Conservation (phyloP, 2,113 vertebrate genomes). For the Silurus asotus region DNA sequence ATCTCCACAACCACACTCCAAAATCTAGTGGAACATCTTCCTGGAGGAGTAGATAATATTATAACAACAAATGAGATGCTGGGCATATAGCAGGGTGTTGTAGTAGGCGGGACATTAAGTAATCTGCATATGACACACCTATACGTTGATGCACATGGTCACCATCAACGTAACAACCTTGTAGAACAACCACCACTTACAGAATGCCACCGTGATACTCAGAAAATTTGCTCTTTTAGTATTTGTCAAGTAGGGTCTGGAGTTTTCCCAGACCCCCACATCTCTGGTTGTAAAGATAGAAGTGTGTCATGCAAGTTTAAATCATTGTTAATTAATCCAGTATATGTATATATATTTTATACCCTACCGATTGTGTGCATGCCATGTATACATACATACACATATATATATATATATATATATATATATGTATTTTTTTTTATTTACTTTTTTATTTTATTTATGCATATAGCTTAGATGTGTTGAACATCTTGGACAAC, state of each 20-base stretch:
- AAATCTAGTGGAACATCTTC: not conserved
- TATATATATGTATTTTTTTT: too few species aligned
- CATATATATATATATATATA: too few species aligned
- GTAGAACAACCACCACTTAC: not conserved
- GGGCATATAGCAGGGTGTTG: not conserved
- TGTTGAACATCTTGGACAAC: too few species aligned
- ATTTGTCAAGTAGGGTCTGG: not conserved
- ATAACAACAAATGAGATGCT: not conserved
- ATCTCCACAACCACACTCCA: too few species aligned
- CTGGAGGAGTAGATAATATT: not conserved
- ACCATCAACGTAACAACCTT: not conserved
- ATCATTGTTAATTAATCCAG: too few species aligned
- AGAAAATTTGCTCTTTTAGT: conserved; percentile 23
- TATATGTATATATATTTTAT: too few species aligned
- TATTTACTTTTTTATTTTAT: too few species aligned
- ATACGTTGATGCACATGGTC: not conserved
- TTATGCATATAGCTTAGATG: too few species aligned
- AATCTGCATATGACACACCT: not conserved
- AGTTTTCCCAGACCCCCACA: not conserved
- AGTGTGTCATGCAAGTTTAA: too few species aligned
- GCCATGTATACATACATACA: too few species aligned
- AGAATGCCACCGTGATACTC: fast-evolving
- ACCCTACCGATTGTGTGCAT: too few species aligned
- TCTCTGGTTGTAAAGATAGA: not conserved
- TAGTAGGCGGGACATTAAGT: not conserved